Base-by-base conservation (phyloP, 1,140 invertebrate genomes). In the Diprion similis region DNA sequence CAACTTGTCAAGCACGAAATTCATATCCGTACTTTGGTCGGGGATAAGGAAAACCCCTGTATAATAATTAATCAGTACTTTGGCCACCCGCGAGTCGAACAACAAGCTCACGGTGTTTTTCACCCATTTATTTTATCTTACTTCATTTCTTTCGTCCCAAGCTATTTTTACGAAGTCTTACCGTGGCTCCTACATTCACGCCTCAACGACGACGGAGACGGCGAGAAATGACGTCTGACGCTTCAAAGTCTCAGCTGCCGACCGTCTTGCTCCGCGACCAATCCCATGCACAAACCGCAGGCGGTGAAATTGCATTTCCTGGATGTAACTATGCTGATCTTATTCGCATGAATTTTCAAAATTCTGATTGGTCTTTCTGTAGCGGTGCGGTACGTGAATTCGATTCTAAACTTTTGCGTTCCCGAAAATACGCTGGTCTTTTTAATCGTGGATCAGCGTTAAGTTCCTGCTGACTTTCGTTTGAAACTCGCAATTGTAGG, bases 81-180 rank as follows among this genome's bases (percentile, higher is more conserved):
- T 8, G 51, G 51, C 51, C 51, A 59, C 51, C 51, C 51, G 51
- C 51, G 51, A 59, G 51, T 9, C 51, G 51, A 59, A 17, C 51
- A 15, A 59, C n/a, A 17, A 15, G 51, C 51, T 8, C 11, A 15
- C n/a, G 51, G 51, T 15, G n/a, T 13, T 13, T 17, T 59, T 9
- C 2, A 4, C 24, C 24, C 24, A 37, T 37, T 37, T 37, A 37
- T 37, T 37, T 37, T 37, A 6, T 37, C 24, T 37, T 37, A 4
- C 24, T 37, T 37, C 24, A 37, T 37, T 37, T 37, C 24, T n/a
- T n/a, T 59, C 51, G 11, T n/a, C 51, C 2, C n/a, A n/a, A 59
- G 51, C n/a, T 59, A 59, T 59, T 59, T 59, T 59, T 59, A 59
- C 51, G n/a, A 59, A 13, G 51, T 59, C 51, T 59, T 17, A 59